These are phyloP conservation scores for Alosa sapidissima DNA, from an alignment of 2,797 vertebrate species.

Conservation along the genomic window DNA sequence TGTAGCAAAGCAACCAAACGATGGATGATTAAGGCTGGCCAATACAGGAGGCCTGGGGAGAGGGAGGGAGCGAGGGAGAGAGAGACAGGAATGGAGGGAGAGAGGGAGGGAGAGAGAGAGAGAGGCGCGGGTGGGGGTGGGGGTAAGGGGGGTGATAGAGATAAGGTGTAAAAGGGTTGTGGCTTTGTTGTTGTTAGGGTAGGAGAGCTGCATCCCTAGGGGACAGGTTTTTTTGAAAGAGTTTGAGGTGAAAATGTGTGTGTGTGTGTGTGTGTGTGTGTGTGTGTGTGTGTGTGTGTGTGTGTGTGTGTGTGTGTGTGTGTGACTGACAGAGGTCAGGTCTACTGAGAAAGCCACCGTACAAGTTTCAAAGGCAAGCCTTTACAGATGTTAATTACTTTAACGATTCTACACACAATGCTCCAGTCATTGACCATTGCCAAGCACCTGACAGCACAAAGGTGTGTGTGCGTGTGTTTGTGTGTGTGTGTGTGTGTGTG, in stretches of 20 bases:
- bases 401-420: slow-evolving; percentile 61
- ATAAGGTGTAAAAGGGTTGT: slow-evolving; percentile 25
- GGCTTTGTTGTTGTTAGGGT: slow-evolving; percentile 27
- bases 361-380: slow-evolving; percentile 53
- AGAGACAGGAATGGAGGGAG: slow-evolving; percentile 28
- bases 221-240: slow-evolving; percentile 42
- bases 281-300: slow-evolving; percentile 4
- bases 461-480: background rate
- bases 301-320: background rate
- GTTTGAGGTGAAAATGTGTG: slow-evolving; percentile 24
- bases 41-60: background rate
- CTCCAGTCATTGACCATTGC: slow-evolving; percentile 35
- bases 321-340: slow-evolving; percentile 6
- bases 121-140: slow-evolving; percentile 25
- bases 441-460: slow-evolving; percentile 50
- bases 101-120: slow-evolving; percentile 10
- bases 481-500: background rate
- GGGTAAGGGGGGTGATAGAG: slow-evolving; percentile 34
- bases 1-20: slow-evolving; percentile 58
- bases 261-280: slow-evolving; percentile 49
- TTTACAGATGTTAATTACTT: slow-evolving; percentile 64
- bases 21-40: slow-evolving; percentile 56
- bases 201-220: slow-evolving; percentile 36
- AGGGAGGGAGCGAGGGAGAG: background rate
- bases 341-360: slow-evolving; percentile 30